Evolutionary conservation across 2,113 vertebrate genomes (phyloP), one percentile per base, ranked within the genome.

Genomic region (Orcinus orca): DNA sequence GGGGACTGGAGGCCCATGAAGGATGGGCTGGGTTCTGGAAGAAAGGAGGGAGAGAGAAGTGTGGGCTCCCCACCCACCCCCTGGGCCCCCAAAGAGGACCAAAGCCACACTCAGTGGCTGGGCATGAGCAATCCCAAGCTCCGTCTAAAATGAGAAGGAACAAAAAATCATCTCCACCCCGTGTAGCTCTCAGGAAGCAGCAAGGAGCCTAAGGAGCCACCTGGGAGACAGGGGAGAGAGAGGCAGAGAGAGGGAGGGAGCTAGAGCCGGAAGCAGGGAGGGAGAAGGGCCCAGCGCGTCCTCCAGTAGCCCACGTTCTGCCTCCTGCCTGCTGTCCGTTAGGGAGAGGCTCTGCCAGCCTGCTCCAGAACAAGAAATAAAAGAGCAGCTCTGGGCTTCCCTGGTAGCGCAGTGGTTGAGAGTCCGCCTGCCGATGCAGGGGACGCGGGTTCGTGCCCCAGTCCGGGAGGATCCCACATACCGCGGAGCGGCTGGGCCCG

Each of bases 241-340:
- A 63, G 14, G 41, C n/a, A 25, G 36, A 17, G 3, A 23, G 71
- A 50, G 31, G 77, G 65, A 68, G 50, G 21, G 21, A 63, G n/a
- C 2, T 0, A 3, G 55, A 62, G 38, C 1, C 6, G 14, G 53
- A 53, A 23, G 26, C 83, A 33, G 60, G 15, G 41, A 85, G 21
- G 31, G 21, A 33, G 36, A 53, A 20, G 38, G 20, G 18, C 55
- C 67, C 62, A 50, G 15, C 4, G 4, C 60, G 50, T 50, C 33
- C 41, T 47, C 21, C 3, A 20, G 20, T 1, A n/a, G 50, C 20
- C 50, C 8, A 12, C 0, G 4, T 5, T 68, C 29, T 8, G 0
- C 68, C 81, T 95, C 77, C 63, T 47, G 58, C 29, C 70, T 8
- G 47, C 38, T 50, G 26, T 6, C 1, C 1, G 4, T 20, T 15